Base-by-base conservation (phyloP, 2,113 vertebrate genomes). In the Phalacrocorax carbo region DNA sequence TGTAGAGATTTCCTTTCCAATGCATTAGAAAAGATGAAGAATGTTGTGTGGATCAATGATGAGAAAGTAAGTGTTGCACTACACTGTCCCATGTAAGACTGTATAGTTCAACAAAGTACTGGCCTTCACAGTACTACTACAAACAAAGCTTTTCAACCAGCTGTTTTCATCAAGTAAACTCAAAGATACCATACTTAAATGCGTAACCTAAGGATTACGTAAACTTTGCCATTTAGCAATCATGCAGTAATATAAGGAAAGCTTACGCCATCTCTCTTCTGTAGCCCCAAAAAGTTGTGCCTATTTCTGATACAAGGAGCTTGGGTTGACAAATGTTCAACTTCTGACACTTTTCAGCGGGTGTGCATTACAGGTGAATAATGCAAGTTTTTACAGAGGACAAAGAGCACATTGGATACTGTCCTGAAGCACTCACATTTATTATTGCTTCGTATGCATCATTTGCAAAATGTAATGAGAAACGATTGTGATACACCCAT, bases 401-500 rank as follows among this genome's bases (percentile, higher is more conserved):
- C 40, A 69, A 69, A 29, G 3, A 60, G 12, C 44, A 75, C 5
- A 27, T 1, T 9, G 9, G 25, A 64, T 58, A 77, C 15, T 17
- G 71, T 27, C 22, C 34, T 86, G 36, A 54, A 62, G 38, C 16
- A 77, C 10, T 64, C 7, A 32, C 5, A 42, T 8, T 2, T 16
- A n/a, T n/a, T 61, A 42, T 52, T 55, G 70, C 42, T 70, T 89
- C 3, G 3, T 11, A 32, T 13, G 1, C 34, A 66, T 12, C 9
- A 15, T 55, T 40, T 82, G 15, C n/a, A 94, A 85, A 85, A 82
- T 38, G 10, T 51, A 79, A 60, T 26, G 13, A 72, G 20, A 82
- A 69, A 61, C 4, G 0, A 69, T 22, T 22, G 21, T 51, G 19
- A 26, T 54, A 52, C 11, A 62, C 13, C 3, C 5, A 1, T 75